Percentiles rank a stretch among this genome's conserved stretches.
phyloP scores from a whole-genome alignment of 2,113 vertebrate species.

The Phoxinus phoxinus region DNA sequence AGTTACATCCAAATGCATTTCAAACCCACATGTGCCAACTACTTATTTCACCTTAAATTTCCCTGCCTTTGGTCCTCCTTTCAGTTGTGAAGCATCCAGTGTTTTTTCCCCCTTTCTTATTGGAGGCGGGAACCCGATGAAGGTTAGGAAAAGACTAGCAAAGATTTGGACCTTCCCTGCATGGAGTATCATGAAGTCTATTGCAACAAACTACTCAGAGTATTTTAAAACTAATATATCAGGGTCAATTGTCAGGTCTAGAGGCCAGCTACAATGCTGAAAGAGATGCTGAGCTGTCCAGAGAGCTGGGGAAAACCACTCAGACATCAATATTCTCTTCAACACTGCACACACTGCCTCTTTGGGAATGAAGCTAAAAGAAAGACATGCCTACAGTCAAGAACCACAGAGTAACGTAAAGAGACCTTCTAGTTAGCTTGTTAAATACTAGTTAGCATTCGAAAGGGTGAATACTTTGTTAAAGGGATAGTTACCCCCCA shows the following conservation, averaged over 20 bases:
- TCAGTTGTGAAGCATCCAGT: neutral
- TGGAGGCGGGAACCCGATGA: neutral
- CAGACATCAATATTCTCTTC: conserved; percentile 11
- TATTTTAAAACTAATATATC: too few species aligned
- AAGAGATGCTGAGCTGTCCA: neutral
- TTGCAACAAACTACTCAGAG: neutral
- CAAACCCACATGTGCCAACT: neutral
- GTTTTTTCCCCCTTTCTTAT: neutral
- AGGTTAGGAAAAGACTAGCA: neutral
- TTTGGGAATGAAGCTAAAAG: neutral
- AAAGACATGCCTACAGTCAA: too few species aligned
- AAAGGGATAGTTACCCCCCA: neutral
- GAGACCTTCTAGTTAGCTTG: neutral
- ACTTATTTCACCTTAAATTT: neutral
- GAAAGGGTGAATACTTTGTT: neutral
- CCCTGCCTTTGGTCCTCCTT: neutral
- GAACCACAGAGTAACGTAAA: neutral
- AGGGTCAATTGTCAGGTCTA: neutral
- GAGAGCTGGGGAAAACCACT: neutral
- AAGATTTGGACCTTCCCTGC: neutral
- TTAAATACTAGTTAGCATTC: neutral
- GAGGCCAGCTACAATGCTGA: neutral
- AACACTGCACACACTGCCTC: neutral
- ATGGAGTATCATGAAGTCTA: neutral
- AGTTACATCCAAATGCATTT: neutral